Base-by-base conservation (phyloP, 2,797 vertebrate species). In the Mycteria americana region DNA sequence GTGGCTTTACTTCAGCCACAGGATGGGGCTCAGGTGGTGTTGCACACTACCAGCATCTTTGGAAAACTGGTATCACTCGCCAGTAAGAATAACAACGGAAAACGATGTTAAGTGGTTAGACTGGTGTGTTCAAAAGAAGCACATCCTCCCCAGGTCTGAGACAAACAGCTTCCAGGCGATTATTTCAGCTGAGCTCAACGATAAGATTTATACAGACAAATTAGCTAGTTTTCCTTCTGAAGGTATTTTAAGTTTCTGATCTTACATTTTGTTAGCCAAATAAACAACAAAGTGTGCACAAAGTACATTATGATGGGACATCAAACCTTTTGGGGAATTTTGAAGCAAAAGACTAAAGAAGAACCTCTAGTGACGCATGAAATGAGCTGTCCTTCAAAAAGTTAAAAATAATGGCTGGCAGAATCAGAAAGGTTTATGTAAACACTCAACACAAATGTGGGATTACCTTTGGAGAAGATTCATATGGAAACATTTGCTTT, bases 401-500 rank as follows among this genome's bases (percentile, higher is more conserved):
- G 94, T 95, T 79, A 94, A 96, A 94, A 85, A 79, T 69, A 96
- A 97, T 54, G 89, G 88, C 89, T 93, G 94, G 87, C 95, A 96
- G 84, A 97, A 89, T 90, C 94, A 91, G 86, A 92, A 91, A 96
- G 94, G 88, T 86, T 93, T 87, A 97, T 97, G 94, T 96, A 97
- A 96, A 97, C 93, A 97, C 91, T 94, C 90, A 97, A 96, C 97
- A 98, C 75, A 94, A 95, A 89, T 48, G 93, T 3, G 86, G 83
- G 83, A 97, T 97, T 93, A 97, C 97, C 97, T 97, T 97, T 98
- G 98, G 97, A 97, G 77, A 97, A 97, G 93, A 97, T 93, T 92
- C 82, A 89, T 91, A 95, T 62, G 92, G 96, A 97, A 96, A 96
- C 86, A 82, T 91, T 96, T 96, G 93, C 81, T 97, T 97, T 97